These are phyloP conservation scores for Blera fallax DNA, from an alignment of 2,888 invertebrate species.

Conservation along the genomic window DNA sequence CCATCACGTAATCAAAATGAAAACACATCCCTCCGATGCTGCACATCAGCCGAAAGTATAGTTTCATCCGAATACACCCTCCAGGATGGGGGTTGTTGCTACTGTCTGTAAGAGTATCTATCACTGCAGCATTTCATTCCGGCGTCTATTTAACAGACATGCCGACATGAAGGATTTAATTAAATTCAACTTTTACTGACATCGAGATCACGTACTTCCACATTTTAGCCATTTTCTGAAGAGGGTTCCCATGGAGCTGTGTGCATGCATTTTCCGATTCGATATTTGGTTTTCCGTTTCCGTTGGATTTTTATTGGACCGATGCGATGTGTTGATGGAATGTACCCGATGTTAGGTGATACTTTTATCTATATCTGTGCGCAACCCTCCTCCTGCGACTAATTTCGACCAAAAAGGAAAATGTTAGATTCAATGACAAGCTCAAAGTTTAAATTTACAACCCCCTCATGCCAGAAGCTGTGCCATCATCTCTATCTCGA, in stretches of 20 bases:
- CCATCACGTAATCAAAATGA: constrained; percentile 42
- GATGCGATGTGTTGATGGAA: not conserved
- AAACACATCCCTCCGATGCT: constrained; percentile 9
- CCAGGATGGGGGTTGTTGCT: not conserved
- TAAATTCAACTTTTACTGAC: constrained; percentile 82
- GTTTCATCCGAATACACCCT: not conserved
- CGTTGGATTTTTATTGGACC: constrained; percentile 3
- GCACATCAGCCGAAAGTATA: constrained; percentile 38
- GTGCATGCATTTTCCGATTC: constrained; percentile 42
- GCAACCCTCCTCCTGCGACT: not conserved
- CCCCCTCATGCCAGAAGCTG: not conserved
- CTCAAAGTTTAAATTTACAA: constrained; percentile 61
- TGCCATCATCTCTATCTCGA: constrained; percentile 6
- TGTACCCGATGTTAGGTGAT: constrained; percentile 4
- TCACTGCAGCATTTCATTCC: constrained; percentile 50
- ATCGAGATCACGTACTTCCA: constrained; percentile 74
- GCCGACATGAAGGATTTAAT: constrained; percentile 82
- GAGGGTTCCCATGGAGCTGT: constrained; percentile 15
- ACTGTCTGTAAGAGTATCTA: constrained; percentile 38
- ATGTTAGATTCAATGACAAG: constrained; percentile 68
- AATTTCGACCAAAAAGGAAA: constrained; percentile 61
- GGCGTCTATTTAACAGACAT: constrained; percentile 81
- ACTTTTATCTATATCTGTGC: not conserved
- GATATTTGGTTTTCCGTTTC: constrained; percentile 31
- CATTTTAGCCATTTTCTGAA: constrained; percentile 45